These are phyloP conservation scores for Ataeniobius toweri DNA, from an alignment of 2,797 vertebrate genomes.

Conservation along the genomic window DNA sequence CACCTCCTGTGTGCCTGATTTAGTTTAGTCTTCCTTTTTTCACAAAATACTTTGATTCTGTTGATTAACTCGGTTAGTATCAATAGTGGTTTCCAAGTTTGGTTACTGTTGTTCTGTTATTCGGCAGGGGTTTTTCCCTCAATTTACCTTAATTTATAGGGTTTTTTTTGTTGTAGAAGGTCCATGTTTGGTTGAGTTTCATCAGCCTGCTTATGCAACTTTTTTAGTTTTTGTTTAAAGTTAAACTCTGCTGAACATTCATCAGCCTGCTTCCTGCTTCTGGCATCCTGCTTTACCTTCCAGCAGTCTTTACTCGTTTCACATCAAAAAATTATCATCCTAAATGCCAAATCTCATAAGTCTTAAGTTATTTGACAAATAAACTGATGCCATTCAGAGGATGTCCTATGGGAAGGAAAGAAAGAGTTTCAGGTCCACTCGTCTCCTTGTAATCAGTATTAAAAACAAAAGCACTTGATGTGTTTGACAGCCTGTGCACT, in stretches of 20 bases:
- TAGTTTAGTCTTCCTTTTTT: not conserved
- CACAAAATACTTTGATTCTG: not conserved
- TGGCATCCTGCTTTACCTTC: not conserved
- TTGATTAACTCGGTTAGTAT: not conserved
- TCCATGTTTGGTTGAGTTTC: not conserved
- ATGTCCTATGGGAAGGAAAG: slow-evolving; percentile 23
- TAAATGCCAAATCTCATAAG: slow-evolving; percentile 6
- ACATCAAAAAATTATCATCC: not conserved
- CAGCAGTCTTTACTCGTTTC: not conserved
- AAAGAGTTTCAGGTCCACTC: slow-evolving; percentile 24
- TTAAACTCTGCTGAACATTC: not conserved
- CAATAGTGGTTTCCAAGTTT: not conserved
- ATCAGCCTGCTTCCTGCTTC: not conserved
- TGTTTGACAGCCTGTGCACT: slow-evolving; percentile 34
- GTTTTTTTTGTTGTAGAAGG: not conserved
- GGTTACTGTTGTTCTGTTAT: not conserved
- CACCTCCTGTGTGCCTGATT: not conserved
- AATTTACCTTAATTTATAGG: not conserved
- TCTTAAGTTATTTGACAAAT: not conserved
- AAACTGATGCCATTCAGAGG: not conserved
- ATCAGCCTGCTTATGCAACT: too few species aligned
- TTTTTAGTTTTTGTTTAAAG: not conserved
- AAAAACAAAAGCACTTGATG: slow-evolving; percentile 2
- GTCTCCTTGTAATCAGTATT: slow-evolving; percentile 35
- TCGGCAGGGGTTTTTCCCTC: not conserved